Evolutionary conservation across 2,113 vertebrate species (phyloP).

Genomic region (Megalops atlanticus): DNA sequence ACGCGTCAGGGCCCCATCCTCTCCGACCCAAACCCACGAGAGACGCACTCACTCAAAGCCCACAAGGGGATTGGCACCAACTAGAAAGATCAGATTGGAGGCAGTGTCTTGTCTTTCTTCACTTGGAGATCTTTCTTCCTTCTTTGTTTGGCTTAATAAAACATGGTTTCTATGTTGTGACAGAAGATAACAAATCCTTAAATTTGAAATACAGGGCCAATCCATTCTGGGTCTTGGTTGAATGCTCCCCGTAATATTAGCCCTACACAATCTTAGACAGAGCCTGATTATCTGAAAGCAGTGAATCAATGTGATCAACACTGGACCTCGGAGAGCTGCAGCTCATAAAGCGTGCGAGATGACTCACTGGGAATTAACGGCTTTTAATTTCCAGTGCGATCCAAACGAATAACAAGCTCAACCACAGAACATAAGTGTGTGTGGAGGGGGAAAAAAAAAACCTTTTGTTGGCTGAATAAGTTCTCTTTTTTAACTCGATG

Average conservation of each 20-base stretch:
- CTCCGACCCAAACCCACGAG: background rate
- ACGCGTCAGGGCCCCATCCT: background rate
- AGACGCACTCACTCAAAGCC: background rate
- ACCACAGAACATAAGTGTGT: background rate
- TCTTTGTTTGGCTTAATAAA: background rate
- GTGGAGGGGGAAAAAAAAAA: background rate
- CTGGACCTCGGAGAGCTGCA: background rate
- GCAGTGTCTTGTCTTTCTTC: too few species aligned
- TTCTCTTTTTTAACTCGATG: background rate
- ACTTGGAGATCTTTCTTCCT: too few species aligned
- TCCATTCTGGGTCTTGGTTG: background rate
- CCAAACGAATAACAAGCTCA: background rate
- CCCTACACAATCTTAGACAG: background rate
- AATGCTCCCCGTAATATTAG: background rate
- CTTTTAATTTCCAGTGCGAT: background rate
- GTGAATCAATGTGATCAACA: background rate
- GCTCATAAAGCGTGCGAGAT: constrained; percentile 38
- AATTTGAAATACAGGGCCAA: background rate
- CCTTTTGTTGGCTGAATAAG: too few species aligned
- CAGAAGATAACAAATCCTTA: background rate
- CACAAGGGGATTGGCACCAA: background rate
- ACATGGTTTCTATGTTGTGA: background rate
- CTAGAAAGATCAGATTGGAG: background rate
- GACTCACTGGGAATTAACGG: constrained; percentile 34
- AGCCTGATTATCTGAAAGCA: too few species aligned